These are phyloP conservation scores for Phalacrocorax carbo DNA, from an alignment of 2,113 vertebrate species.

Conservation along the genomic window DNA sequence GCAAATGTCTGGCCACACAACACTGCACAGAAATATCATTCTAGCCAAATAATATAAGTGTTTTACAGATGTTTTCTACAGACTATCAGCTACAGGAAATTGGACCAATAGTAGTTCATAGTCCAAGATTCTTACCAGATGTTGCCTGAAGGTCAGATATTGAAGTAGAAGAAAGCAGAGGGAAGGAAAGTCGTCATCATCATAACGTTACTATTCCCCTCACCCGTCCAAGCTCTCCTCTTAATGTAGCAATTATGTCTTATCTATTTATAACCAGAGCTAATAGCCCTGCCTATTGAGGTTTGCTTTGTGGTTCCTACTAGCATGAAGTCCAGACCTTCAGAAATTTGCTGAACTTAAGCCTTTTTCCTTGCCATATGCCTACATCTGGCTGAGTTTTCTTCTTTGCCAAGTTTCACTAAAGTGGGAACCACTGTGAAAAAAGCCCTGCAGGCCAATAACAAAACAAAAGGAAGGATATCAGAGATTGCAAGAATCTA, in stretches of 20 bases:
- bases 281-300: neutral
- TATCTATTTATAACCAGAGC: neutral
- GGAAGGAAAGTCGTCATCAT: neutral
- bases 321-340: neutral
- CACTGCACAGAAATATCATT: neutral
- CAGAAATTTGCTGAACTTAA: neutral
- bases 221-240: neutral
- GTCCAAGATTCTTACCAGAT: neutral
- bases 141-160: neutral
- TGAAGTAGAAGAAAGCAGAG: neutral
- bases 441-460: accelerated
- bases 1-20: neutral
- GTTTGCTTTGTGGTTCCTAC: neutral
- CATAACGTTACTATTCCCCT: neutral
- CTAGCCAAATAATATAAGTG: too few relatives aligned
- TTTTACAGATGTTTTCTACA: too few relatives aligned
- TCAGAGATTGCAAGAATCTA: neutral
- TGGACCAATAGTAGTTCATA: neutral
- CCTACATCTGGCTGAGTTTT: neutral
- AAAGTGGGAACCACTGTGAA: neutral
- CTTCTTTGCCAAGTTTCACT: neutral
- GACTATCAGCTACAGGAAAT: neutral
- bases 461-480: neutral
- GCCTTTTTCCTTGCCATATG: neutral
- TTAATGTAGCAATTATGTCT: neutral